These are phyloP conservation scores for Tortricodes alternella DNA, from an alignment of 2,888 invertebrate species.

Conservation along the genomic window DNA sequence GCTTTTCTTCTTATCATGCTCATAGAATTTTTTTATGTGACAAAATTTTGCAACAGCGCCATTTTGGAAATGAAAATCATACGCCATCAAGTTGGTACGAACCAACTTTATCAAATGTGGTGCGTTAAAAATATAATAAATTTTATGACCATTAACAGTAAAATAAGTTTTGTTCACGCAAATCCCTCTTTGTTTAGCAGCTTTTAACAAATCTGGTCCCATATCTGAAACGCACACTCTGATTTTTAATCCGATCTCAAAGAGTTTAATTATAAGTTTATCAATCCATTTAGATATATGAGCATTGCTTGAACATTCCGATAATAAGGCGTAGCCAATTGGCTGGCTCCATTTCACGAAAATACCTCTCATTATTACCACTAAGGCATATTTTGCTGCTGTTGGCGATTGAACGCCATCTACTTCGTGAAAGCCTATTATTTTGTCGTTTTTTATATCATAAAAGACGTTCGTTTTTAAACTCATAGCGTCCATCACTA, in stretches of 20 bases:
- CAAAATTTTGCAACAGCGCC: conserved; percentile 40
- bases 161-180: conserved; percentile 39
- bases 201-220: conserved; percentile 35
- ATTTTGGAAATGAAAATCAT: conserved; percentile 40
- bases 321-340: neutral
- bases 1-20: conserved; percentile 34
- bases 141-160: conserved; percentile 38
- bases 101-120: conserved; percentile 42
- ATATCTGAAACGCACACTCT: conserved; percentile 17
- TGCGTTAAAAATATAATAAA: conserved; percentile 45
- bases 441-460: conserved; percentile 24
- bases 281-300: conserved; percentile 21
- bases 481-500: neutral
- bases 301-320: conserved; percentile 9
- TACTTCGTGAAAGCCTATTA: conserved; percentile 24
- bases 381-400: neutral
- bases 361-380: neutral
- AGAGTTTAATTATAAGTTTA: conserved; percentile 20
- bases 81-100: conserved; percentile 37
- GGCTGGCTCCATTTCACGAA: conserved; percentile 17
- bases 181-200: conserved; percentile 35
- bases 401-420: conserved; percentile 8
- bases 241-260: conserved; percentile 17
- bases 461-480: conserved; percentile 21
- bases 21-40: conserved; percentile 39